A percentile compares a stretch with the other conserved stretches of the same genome.
Conservation (phyloP, 2,797 vertebrate species). For the Rhinella marina region DNA sequence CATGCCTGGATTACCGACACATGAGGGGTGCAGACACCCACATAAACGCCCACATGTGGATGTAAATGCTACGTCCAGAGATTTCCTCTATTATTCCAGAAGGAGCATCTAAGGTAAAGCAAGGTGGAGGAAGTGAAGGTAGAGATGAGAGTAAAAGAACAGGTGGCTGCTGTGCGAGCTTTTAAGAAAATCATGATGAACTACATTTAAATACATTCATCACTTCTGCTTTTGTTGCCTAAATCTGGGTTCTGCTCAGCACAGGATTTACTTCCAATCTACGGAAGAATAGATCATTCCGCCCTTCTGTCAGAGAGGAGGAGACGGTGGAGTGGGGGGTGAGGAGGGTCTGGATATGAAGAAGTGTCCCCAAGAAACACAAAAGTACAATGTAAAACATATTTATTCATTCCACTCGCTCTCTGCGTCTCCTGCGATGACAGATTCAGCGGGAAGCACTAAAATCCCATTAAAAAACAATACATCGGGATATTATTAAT, state of each 20-base stretch:
- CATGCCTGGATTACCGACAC: no score
- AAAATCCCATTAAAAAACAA: not conserved
- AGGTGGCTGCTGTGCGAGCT: not conserved
- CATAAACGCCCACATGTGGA: no score
- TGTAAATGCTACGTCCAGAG: no score
- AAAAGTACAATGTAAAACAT: not conserved
- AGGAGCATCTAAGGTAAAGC: not conserved
- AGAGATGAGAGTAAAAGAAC: not conserved
- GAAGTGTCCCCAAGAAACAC: not conserved
- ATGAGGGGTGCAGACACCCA: no score
- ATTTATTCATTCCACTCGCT: not conserved
- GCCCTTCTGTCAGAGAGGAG: not conserved
- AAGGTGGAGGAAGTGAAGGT: not conserved
- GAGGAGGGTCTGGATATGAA: not conserved
- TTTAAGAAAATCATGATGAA: not conserved
- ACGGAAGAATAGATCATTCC: not conserved
- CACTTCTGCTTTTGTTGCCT: not conserved
- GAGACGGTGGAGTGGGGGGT: not conserved
- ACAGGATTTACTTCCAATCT: not conserved
- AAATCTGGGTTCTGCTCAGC: not conserved
- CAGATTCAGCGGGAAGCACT: not conserved
- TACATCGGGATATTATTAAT: not conserved
- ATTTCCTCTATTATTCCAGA: not conserved
- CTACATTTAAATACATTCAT: constrained; percentile 18
- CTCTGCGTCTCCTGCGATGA: not conserved